Conservation (phyloP, 2,113 vertebrate species). For the Cygnus buccinator region DNA sequence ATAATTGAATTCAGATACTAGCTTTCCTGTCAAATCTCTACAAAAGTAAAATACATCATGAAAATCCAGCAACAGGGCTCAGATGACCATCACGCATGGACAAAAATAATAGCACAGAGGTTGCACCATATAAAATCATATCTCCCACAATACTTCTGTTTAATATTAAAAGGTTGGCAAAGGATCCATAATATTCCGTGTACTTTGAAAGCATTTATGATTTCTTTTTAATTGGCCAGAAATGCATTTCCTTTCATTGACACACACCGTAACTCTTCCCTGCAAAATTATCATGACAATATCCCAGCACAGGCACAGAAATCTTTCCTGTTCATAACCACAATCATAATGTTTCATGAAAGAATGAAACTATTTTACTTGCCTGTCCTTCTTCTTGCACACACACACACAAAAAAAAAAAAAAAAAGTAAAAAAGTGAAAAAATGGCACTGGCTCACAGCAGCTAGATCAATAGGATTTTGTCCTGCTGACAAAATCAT, state of each 20-base stretch:
- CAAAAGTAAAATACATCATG: neutral
- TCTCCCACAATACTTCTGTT: neutral
- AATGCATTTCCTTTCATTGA: neutral
- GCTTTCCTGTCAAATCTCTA: neutral
- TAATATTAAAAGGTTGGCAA: neutral
- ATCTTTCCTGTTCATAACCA: neutral
- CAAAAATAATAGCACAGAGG: neutral
- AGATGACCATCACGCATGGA: accelerated
- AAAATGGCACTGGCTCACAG: neutral
- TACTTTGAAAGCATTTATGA: neutral
- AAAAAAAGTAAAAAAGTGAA: neutral
- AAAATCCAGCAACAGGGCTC: neutral
- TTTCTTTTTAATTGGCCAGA: neutral
- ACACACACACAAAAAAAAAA: neutral
- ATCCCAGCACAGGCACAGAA: neutral
- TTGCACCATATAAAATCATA: neutral
- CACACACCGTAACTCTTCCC: neutral
- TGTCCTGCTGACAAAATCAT: neutral
- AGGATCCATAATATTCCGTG: neutral
- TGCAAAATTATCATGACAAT: neutral
- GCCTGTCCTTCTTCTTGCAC: neutral
- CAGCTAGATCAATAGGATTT: neutral
- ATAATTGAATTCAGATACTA: slow-evolving; percentile 34
- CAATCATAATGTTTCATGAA: neutral
- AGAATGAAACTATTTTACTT: slow-evolving; percentile 14